Conservation (phyloP, 2,888 invertebrate genomes). For the Periphyllus acericola region DNA sequence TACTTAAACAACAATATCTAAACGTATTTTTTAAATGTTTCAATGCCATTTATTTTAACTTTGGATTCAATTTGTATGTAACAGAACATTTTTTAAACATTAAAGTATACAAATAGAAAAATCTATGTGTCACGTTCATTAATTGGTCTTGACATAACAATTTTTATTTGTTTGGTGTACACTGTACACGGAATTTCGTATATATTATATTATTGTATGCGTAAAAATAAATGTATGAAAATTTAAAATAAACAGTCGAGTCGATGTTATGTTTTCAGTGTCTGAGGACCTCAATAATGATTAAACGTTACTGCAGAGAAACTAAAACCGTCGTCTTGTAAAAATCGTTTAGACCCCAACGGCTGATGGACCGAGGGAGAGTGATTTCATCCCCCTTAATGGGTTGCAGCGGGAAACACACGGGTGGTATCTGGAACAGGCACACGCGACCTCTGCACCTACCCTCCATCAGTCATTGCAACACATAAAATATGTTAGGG, state of each 20-base stretch:
- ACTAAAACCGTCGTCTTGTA: constrained; percentile 23
- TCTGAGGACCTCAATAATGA: constrained; percentile 36
- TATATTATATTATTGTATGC: neutral
- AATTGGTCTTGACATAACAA: neutral
- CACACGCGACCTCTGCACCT: constrained; percentile 56
- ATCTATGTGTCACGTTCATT: neutral
- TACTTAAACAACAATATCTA: no score
- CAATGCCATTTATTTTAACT: no score
- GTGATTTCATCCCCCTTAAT: constrained; percentile 34
- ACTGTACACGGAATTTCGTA: neutral
- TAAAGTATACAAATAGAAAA: neutral
- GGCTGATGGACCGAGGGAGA: neutral
- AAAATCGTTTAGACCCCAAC: constrained; percentile 30
- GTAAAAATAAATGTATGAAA: constrained; percentile 16
- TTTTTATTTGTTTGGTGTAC: neutral
- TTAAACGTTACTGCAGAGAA: neutral
- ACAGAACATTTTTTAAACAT: neutral
- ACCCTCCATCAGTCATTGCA: constrained; percentile 55
- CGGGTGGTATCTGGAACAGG: constrained; percentile 47
- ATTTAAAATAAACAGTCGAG: neutral
- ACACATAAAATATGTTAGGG: constrained; percentile 30
- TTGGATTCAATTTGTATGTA: neutral
- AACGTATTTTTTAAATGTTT: no score
- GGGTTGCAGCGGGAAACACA: constrained; percentile 25
- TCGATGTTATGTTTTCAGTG: constrained; percentile 9